Conservation (phyloP, 2,797 vertebrate genomes). For the Botia kubotai region DNA sequence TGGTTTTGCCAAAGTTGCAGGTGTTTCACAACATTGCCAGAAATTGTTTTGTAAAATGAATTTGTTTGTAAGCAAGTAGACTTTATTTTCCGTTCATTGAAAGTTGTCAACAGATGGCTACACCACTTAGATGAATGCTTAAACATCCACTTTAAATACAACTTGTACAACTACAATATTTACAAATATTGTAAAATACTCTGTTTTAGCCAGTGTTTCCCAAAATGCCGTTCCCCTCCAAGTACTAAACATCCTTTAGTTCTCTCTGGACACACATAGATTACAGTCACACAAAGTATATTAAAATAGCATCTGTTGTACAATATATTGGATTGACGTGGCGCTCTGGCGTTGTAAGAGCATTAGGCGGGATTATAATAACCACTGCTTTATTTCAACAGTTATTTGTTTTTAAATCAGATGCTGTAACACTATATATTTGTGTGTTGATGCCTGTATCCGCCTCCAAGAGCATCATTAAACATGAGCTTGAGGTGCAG, state of each 20-base stretch:
- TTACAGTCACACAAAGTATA: too few species aligned
- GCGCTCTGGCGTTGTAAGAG: too few species aligned
- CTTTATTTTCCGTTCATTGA: not conserved
- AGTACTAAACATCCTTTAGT: too few species aligned
- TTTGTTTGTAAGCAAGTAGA: conserved; percentile 11
- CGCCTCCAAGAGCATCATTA: not conserved
- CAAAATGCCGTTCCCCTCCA: too few species aligned
- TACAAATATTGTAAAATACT: conserved; percentile 56
- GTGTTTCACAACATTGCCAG: conserved; percentile 16
- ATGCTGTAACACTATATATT: not conserved
- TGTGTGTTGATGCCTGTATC: not conserved
- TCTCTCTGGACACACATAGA: too few species aligned
- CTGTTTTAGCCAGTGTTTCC: too few species aligned
- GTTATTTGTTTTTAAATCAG: too few species aligned
- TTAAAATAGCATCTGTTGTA: too few species aligned
- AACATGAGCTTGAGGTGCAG: conserved; percentile 9
- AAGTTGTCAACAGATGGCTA: not conserved
- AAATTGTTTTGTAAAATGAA: conserved; percentile 23
- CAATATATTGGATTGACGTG: too few species aligned
- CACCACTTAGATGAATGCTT: not conserved
- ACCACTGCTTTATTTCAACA: not conserved
- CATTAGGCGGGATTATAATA: not conserved
- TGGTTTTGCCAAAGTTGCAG: conserved; percentile 24
- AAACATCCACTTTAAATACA: not conserved
- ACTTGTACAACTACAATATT: too few species aligned